These are phyloP conservation scores for Ctena decussata DNA, from an alignment of 2,888 invertebrate genomes.

Conservation along the genomic window DNA sequence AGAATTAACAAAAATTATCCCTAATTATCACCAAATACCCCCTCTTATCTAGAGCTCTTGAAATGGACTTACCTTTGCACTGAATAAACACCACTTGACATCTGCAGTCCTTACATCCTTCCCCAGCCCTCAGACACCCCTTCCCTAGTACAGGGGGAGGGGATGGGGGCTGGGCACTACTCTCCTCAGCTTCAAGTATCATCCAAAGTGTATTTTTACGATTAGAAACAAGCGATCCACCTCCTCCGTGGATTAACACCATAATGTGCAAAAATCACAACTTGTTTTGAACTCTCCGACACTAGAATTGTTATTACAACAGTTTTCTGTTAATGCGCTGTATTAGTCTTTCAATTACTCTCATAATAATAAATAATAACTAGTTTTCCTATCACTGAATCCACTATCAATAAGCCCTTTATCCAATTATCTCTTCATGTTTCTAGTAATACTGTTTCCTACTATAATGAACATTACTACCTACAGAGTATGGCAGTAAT, in stretches of 20 bases:
- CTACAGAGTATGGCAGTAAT: too few relatives aligned
- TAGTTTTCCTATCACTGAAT: background rate
- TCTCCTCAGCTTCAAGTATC: slow-evolving; percentile 64
- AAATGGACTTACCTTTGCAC: slow-evolving; percentile 69
- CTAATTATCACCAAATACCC: too few relatives aligned
- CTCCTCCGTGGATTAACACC: slow-evolving; percentile 63
- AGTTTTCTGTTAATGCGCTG: background rate
- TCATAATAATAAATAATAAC: background rate
- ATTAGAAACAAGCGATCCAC: slow-evolving; percentile 50
- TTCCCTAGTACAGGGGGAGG: slow-evolving; percentile 37
- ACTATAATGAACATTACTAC: too few relatives aligned
- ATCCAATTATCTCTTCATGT: background rate
- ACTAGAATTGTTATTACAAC: background rate
- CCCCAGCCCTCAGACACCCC: slow-evolving; percentile 56
- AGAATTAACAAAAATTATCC: too few relatives aligned
- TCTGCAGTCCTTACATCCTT: slow-evolving; percentile 61
- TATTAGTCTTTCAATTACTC: background rate
- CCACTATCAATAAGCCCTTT: background rate
- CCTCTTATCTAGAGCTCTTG: too few relatives aligned
- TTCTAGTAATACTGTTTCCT: background rate
- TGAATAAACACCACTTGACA: slow-evolving; percentile 71
- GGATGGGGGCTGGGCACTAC: slow-evolving; percentile 53
- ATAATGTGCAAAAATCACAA: slow-evolving; percentile 33
- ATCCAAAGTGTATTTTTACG: slow-evolving; percentile 66
- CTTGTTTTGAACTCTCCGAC: background rate